These are phyloP conservation scores for Chromis chromis DNA, from an alignment of 2,797 vertebrate genomes.

Conservation along the genomic window DNA sequence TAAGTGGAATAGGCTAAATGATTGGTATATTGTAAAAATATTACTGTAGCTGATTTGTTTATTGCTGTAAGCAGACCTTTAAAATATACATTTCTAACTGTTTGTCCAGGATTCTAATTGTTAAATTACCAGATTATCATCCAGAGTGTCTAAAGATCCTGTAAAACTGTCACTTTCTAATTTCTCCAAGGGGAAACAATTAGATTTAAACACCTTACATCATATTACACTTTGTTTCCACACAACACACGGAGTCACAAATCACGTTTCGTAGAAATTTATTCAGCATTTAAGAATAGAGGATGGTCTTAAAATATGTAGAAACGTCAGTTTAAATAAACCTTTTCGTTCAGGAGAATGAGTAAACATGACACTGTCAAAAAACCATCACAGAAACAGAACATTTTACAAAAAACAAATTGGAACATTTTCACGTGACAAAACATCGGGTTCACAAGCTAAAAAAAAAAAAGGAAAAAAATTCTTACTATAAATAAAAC, in stretches of 20 bases:
- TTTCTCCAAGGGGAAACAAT: neutral
- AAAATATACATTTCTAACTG: too few species aligned
- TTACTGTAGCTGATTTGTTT: too few species aligned
- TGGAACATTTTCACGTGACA: slow-evolving; percentile 81
- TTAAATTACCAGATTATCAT: too few species aligned
- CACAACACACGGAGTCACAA: slow-evolving; percentile 72
- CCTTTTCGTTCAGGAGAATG: slow-evolving; percentile 84
- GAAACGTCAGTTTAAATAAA: slow-evolving; percentile 91
- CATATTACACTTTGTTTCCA: neutral
- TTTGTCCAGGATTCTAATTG: too few species aligned
- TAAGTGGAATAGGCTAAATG: too few species aligned
- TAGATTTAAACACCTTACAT: neutral
- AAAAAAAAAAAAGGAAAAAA: slow-evolving; percentile 67
- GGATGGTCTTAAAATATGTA: slow-evolving; percentile 89
- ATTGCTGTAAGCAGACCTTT: too few species aligned
- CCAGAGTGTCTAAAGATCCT: too few species aligned
- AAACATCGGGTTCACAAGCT: slow-evolving; percentile 89
- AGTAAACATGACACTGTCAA: slow-evolving; percentile 88
- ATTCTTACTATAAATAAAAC: slow-evolving; percentile 94
- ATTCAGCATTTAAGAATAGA: slow-evolving; percentile 90
- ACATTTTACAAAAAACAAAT: slow-evolving; percentile 86
- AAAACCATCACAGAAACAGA: slow-evolving; percentile 88
- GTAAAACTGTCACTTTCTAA: too few species aligned
- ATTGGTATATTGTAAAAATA: too few species aligned
- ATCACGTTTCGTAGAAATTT: slow-evolving; percentile 88